Conservation (phyloP, 2,797 vertebrate genomes). For the Decapterus maruadsi region DNA sequence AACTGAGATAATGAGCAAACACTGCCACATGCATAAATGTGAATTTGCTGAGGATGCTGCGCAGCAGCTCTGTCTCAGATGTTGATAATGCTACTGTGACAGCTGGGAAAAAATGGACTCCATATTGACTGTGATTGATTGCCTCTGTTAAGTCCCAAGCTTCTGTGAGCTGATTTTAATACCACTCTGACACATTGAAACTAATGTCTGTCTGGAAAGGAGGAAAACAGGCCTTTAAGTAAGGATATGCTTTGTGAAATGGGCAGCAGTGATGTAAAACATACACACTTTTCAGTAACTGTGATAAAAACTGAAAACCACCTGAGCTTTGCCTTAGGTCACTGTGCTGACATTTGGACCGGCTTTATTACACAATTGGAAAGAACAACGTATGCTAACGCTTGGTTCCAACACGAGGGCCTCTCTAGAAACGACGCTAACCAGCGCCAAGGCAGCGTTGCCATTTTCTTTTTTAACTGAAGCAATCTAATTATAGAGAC, state of each 20-base stretch:
- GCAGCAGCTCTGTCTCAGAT: slow-evolving; percentile 15
- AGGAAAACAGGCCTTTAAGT: slow-evolving; percentile 34
- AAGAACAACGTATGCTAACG: slow-evolving; percentile 47
- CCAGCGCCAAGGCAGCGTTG: slow-evolving; percentile 54
- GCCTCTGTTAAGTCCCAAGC: slow-evolving; percentile 36
- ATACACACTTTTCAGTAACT: slow-evolving; percentile 37
- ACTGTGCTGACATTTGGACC: slow-evolving; percentile 10
- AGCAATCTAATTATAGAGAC: slow-evolving; percentile 74
- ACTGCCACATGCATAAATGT: background rate
- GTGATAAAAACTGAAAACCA: slow-evolving; percentile 43
- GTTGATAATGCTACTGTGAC: slow-evolving; percentile 34
- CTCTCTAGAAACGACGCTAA: slow-evolving; percentile 52
- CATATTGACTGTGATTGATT: slow-evolving; percentile 57
- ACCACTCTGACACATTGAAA: slow-evolving; percentile 41
- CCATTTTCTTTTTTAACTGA: slow-evolving; percentile 62
- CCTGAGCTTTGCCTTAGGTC: slow-evolving; percentile 32
- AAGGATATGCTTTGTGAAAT: slow-evolving; percentile 27
- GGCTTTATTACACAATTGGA: slow-evolving; percentile 38
- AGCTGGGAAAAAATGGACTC: slow-evolving; percentile 23
- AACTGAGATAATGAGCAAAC: slow-evolving; percentile 21
- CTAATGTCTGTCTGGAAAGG: slow-evolving; percentile 35
- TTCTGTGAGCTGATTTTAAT: slow-evolving; percentile 32
- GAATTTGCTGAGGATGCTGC: slow-evolving; percentile 22
- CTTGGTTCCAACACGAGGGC: slow-evolving; percentile 30
- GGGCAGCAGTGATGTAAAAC: slow-evolving; percentile 43